Evolutionary conservation across 2,888 invertebrate species (phyloP), one percentile per base, ranked within the genome.

Genomic region (Zygaena filipendulae): DNA sequence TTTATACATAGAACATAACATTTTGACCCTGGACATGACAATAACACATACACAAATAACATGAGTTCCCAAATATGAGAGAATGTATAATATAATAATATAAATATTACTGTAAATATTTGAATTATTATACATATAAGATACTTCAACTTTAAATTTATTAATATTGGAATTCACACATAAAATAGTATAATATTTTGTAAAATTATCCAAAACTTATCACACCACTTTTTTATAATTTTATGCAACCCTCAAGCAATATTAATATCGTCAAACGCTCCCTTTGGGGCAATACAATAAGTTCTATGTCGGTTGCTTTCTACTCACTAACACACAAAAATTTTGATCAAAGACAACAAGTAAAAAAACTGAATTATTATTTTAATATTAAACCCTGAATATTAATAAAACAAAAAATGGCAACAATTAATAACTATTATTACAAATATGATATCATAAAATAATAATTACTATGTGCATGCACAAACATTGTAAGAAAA

Each of bases 191-290:
- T 67, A 75, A 77, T n/a, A n/a, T n/a, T 74, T 79, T 79, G 79
- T 79, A 79, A 79, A 79, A 79, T 75, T 74, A 77, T 79, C 79
- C 71, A 79, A 79, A 79, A 79, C 74, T 70, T 79, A 79, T 79
- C 77, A 79, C 75, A 75, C 74, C 75, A 75, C 74, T 61, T 71
- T 71, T 72, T 63, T 59, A 67, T 63, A 62, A 57, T 67, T 72
- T 75, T 71, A 71, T 75, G 77, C 74, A 77, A 72, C 64, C 71
- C 74, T 75, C 68, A 79, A 77, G 77, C 75, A 68, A 66, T 68
- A 71, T 68, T 66, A 69, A 60, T 69, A 72, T 77, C 79, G 79
- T 79, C 63, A 77, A 64, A 77, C 79, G 77, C 77, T 74, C 75
- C 75, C 75, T 66, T 71, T 72, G 75, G 77, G 77, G 74, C 75